Evolutionary conservation across 2,888 invertebrate genomes (phyloP).

Genomic region (Cistogaster globosa): DNA sequence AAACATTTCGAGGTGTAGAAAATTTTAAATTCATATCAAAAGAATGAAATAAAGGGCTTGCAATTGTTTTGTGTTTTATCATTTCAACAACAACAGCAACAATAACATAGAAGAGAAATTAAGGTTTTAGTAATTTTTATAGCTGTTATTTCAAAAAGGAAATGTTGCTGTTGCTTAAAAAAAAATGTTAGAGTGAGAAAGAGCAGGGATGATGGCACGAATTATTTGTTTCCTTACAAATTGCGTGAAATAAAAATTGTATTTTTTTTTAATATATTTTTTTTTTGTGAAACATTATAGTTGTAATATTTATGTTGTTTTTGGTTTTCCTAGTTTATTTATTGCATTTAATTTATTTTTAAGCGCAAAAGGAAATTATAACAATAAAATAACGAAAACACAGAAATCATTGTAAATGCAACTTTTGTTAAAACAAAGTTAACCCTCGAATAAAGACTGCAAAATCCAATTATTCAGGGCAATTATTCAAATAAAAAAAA

Average conservation of each 20-base stretch:
- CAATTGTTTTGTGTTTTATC: constrained; percentile 63
- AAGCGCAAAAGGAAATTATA: constrained; percentile 61
- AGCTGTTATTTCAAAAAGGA: constrained; percentile 14
- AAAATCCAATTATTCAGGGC: constrained; percentile 38
- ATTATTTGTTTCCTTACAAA: constrained; percentile 45
- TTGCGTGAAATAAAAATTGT: constrained; percentile 49
- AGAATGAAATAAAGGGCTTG: constrained; percentile 43
- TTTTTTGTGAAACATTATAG: constrained; percentile 34
- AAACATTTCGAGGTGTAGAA: constrained; percentile 23
- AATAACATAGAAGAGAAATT: constrained; percentile 7
- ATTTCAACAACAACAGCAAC: constrained; percentile 21
- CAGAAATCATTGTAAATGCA: constrained; percentile 32
- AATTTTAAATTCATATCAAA: constrained; percentile 30
- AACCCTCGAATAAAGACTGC: constrained; percentile 7
- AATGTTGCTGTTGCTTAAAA: background rate
- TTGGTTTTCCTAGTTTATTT: constrained; percentile 55
- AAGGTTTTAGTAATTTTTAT: constrained; percentile 59
- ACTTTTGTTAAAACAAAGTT: constrained; percentile 12
- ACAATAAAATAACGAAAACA: constrained; percentile 72
- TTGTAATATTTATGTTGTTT: constrained; percentile 40
- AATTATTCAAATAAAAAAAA: constrained; percentile 21
- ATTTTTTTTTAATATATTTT: constrained; percentile 1
- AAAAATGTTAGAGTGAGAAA: background rate
- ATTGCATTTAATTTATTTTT: constrained; percentile 67
- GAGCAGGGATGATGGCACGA: constrained; percentile 3